Conservation (phyloP, 2,888 invertebrate species). For the Pristionchus maxplancki region DNA sequence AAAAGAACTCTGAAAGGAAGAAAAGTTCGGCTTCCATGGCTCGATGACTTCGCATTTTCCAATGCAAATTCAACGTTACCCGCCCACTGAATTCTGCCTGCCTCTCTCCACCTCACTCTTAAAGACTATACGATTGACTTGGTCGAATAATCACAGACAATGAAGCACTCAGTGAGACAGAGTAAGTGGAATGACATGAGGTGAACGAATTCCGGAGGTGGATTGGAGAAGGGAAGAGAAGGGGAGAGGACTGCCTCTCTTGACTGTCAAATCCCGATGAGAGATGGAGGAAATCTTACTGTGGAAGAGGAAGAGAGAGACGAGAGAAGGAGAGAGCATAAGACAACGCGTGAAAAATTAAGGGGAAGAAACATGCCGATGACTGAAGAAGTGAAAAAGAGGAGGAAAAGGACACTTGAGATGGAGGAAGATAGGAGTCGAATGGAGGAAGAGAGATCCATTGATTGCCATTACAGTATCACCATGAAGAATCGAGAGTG, state of each 20-base stretch:
- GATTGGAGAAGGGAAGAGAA: background rate
- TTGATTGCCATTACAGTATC: background rate
- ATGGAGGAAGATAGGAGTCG: background rate
- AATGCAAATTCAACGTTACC: constrained; percentile 7
- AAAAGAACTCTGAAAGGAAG: constrained; percentile 19
- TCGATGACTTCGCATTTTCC: background rate
- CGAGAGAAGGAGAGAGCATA: background rate
- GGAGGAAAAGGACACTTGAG: background rate
- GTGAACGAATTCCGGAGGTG: background rate
- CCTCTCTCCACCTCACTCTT: background rate
- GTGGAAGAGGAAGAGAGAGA: background rate
- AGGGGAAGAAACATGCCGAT: constrained; percentile 35
- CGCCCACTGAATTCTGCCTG: background rate
- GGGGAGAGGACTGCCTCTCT: background rate
- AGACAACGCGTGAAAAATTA: constrained; percentile 39
- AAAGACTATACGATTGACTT: constrained; percentile 2
- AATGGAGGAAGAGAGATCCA: background rate
- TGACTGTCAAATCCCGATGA: constrained; percentile 18
- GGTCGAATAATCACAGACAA: constrained; percentile 40
- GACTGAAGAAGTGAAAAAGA: background rate
- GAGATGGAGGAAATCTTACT: constrained; percentile 37
- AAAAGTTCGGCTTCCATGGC: constrained; percentile 29
- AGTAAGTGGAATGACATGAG: constrained; percentile 41
- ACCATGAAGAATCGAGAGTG: background rate
- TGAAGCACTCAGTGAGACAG: constrained; percentile 26